Evolutionary conservation across 1,140 invertebrate genomes (phyloP).

Genomic region (Ditylenchus dipsaci): DNA sequence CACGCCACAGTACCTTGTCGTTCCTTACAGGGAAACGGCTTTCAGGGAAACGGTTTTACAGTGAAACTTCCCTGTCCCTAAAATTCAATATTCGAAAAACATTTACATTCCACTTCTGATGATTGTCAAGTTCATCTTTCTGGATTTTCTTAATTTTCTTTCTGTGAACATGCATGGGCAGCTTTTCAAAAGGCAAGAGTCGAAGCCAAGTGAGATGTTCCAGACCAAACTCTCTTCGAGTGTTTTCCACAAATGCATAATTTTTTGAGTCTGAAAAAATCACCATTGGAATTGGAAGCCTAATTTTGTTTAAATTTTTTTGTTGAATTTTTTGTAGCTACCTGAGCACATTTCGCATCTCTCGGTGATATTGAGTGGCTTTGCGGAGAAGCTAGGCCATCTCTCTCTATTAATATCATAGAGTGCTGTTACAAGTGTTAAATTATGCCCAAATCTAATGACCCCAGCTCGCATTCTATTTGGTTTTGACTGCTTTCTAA

Average conservation of each 20-base stretch:
- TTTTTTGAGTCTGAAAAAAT: not conserved
- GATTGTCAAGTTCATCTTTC: not conserved
- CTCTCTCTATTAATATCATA: slow-evolving; percentile 48
- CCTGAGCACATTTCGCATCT: slow-evolving; percentile 33
- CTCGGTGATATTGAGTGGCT: slow-evolving; percentile 35
- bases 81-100: not conserved
- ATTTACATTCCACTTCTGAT: not conserved
- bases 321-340: not conserved
- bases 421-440: slow-evolving; percentile 41
- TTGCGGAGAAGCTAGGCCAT: slow-evolving; percentile 37
- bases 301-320: not conserved
- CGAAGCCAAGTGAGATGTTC: not conserved
- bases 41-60: too few relatives aligned
- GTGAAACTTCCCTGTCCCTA: too few relatives aligned
- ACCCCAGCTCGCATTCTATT: too few relatives aligned
- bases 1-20: too few relatives aligned
- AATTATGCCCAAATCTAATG: not conserved
- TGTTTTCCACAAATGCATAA: not conserved
- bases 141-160: not conserved
- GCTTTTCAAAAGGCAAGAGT: not conserved
- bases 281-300: not conserved
- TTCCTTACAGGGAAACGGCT: too few relatives aligned
- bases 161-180: not conserved
- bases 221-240: not conserved
- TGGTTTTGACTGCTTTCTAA: too few relatives aligned